Base-by-base conservation (phyloP, 1,140 invertebrate genomes). In the Agrypnia vestita region DNA sequence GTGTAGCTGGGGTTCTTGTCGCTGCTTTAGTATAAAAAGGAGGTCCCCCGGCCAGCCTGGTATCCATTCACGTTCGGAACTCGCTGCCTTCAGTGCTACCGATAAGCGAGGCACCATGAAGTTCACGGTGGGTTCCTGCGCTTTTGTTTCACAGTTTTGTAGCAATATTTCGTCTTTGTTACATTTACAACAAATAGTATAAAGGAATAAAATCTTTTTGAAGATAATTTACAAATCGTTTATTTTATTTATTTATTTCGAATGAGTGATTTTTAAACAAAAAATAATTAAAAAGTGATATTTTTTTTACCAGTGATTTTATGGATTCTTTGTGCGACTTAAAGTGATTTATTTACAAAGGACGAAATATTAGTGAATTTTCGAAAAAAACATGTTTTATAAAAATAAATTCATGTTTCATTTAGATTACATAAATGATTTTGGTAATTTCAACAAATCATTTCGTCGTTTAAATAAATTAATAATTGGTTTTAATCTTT, bases 71-170 rank as follows among this genome's bases (percentile, higher is more conserved):
- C 88, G 88, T 88, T 89, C 88, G 88, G 87, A 86, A 86, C 84
- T 86, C 87, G 84, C 85, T 87, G 87, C 73, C 88, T 89, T 89
- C 89, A 90, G 89, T 90, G 88, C 88, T 89, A 87, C 86, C 85
- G 6, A 86, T 84, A 85, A 85, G 86, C 83, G 84, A 84, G 88
- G 88, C 88, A 89, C 89, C 88, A 90, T 90, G 89, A 90, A 86
- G 86, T 84, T 86, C 86, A 88, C 88, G 89, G 89, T 90, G 87
- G 86, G 89, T 83, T 69, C 17, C 46, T 69, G 35, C 46, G 13
- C n/a, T 46, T 62, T n/a, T 69, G 64, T 13, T 64, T 43, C 6
- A 8, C 1, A 35, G 25, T 35, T 35, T 35, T 35, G 25, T 35
- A 35, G 1, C 25, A 35, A 35, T 35, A 35, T 35, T 35, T 35